Evolutionary conservation across 1,140 invertebrate genomes (phyloP).

Genomic region (Drosophila sp.): DNA sequence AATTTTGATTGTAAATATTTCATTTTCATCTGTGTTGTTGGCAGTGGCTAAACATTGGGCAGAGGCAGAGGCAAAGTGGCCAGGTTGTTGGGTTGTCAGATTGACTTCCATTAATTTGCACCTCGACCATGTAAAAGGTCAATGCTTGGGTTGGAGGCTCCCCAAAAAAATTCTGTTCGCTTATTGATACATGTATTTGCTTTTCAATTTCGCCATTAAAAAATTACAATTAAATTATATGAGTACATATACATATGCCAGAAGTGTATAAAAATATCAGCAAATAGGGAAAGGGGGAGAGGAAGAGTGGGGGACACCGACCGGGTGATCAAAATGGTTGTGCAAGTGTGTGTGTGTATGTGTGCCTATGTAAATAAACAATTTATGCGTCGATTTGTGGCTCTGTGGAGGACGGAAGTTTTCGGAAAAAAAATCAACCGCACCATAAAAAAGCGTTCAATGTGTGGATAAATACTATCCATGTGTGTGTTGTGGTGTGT

Average conservation of each 20-base stretch:
- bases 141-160: conserved; percentile 44
- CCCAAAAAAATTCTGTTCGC: not conserved
- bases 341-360: conserved; percentile 29
- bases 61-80: conserved; percentile 11
- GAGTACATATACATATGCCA: conserved; percentile 3
- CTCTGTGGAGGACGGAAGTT: conserved; percentile 44
- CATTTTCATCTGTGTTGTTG: conserved; percentile 49
- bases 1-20: conserved; percentile 78
- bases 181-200: conserved; percentile 53
- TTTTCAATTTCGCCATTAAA: conserved; percentile 56
- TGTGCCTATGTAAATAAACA: conserved; percentile 50
- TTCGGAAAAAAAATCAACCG: conserved; percentile 16
- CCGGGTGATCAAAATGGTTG: conserved; percentile 35
- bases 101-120: conserved; percentile 67
- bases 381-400: conserved; percentile 38
- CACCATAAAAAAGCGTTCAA: conserved; percentile 53
- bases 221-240: conserved; percentile 69
- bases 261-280: conserved; percentile 16
- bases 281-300: not conserved
- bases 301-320: too few relatives aligned
- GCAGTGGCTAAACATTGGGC: conserved; percentile 35
- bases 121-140: conserved; percentile 57
- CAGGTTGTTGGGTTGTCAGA: conserved; percentile 16
- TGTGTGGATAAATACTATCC: conserved; percentile 41
- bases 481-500: conserved; percentile 17